Evolutionary conservation across 1,140 invertebrate species (phyloP).

Genomic region (Halictus rubicundus): DNA sequence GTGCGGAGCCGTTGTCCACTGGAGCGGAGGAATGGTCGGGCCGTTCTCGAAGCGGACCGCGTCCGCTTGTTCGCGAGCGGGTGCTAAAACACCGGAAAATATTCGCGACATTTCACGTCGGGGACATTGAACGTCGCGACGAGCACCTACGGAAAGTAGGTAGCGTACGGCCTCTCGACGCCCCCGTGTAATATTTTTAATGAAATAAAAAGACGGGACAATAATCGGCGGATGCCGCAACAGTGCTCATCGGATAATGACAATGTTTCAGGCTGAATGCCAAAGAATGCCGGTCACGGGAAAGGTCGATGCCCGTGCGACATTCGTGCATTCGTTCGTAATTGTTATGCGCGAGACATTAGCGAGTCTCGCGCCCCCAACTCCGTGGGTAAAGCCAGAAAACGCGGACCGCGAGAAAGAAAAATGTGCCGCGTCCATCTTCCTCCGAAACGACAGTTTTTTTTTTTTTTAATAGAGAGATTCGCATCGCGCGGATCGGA

Average conservation of each 20-base stretch:
- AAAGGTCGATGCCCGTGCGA: constrained; percentile 51
- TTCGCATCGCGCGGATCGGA: not conserved
- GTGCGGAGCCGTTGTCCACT: not conserved
- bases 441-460: not conserved
- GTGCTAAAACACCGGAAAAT: not conserved
- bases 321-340: constrained; percentile 51
- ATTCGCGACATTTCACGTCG: constrained; percentile 9
- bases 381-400: too few species aligned
- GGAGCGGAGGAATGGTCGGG: not conserved
- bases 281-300: constrained; percentile 45
- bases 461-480: not conserved
- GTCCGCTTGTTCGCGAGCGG: too few species aligned
- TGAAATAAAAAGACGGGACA: constrained; percentile 17
- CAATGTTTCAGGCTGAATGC: constrained; percentile 38
- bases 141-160: not conserved
- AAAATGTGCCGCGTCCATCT: not conserved
- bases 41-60: too few species aligned
- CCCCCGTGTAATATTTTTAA: constrained; percentile 15
- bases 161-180: constrained; percentile 29
- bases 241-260: constrained; percentile 30
- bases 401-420: too few species aligned
- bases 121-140: too few species aligned
- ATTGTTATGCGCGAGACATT: constrained; percentile 49
- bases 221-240: constrained; percentile 25
- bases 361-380: constrained; percentile 15